Conservation (phyloP, 2,797 vertebrate genomes). For the Squalus acanthias region DNA sequence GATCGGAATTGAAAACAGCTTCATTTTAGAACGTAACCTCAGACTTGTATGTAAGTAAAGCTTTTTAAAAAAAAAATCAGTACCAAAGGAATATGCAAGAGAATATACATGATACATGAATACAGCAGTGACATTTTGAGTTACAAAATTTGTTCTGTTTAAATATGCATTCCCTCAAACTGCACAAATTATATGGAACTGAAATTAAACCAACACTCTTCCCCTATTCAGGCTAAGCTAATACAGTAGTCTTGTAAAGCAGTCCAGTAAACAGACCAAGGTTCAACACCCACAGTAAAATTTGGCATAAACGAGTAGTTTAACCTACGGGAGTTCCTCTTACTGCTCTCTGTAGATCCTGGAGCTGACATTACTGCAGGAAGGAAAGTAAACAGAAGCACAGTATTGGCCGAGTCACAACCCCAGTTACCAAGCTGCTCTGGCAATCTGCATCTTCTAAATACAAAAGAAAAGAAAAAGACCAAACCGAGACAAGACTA, state of each 20-base stretch:
- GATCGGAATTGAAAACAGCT: neutral
- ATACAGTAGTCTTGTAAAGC: slow-evolving; percentile 39
- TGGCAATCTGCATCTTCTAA: slow-evolving; percentile 59
- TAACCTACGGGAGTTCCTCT: slow-evolving; percentile 70
- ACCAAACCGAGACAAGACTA: slow-evolving; percentile 41
- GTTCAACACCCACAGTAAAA: slow-evolving; percentile 43
- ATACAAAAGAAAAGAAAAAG: slow-evolving; percentile 50
- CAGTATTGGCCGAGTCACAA: slow-evolving; percentile 49
- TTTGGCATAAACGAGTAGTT: slow-evolving; percentile 48
- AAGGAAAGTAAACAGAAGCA: slow-evolving; percentile 54
- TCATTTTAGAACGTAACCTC: neutral
- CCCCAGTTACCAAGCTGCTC: slow-evolving; percentile 60
- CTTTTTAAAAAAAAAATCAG: too few species aligned
- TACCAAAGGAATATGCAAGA: neutral
- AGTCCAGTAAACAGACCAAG: slow-evolving; percentile 46
- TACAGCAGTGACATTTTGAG: neutral
- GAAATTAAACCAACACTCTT: neutral
- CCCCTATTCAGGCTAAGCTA: slow-evolving; percentile 45
- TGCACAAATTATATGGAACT: neutral
- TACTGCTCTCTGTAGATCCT: slow-evolving; percentile 64
- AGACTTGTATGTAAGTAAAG: neutral
- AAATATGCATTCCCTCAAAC: neutral
- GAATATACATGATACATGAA: neutral
- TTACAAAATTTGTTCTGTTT: neutral
- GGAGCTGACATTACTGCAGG: slow-evolving; percentile 71